Conservation (phyloP, 2,888 invertebrate species). For the Agapostemon virescens region DNA sequence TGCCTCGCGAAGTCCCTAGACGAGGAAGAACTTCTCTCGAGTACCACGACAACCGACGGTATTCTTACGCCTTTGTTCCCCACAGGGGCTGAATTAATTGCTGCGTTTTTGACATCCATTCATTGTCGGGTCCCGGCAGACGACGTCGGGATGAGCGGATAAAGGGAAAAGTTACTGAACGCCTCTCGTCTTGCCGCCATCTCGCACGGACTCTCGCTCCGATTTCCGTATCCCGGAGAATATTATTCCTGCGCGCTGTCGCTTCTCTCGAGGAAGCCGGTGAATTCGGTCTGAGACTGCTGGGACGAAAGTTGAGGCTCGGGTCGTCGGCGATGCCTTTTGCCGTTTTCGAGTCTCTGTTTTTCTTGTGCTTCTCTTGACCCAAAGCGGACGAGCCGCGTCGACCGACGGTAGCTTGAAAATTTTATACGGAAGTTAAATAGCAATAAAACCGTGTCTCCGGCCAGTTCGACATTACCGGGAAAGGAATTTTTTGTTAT, state of each 20-base stretch:
- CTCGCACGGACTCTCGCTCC: slow-evolving; percentile 31
- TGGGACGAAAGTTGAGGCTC: not conserved
- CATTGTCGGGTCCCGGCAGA: slow-evolving; percentile 73
- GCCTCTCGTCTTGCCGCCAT: slow-evolving; percentile 55
- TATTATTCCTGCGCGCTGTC: slow-evolving; percentile 57
- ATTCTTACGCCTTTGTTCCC: slow-evolving; percentile 78
- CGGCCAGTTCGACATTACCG: not conserved
- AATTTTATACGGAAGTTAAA: not conserved
- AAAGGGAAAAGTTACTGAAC: slow-evolving; percentile 72
- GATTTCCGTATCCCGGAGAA: slow-evolving; percentile 32
- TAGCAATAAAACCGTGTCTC: not conserved
- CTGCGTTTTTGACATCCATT: slow-evolving; percentile 79
- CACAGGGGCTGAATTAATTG: slow-evolving; percentile 78
- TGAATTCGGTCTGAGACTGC: slow-evolving; percentile 11
- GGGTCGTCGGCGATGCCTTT: not conserved
- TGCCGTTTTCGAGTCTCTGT: not conserved
- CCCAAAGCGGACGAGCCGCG: not conserved
- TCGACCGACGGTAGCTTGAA: not conserved
- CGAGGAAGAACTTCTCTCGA: slow-evolving; percentile 74
- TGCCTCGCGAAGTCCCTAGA: slow-evolving; percentile 62
- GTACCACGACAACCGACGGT: slow-evolving; percentile 71
- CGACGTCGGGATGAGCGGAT: slow-evolving; percentile 71
- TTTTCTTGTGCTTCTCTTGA: not conserved
- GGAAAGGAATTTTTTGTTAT: not conserved
- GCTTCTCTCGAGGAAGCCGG: slow-evolving; percentile 39